Conservation (phyloP, 1,140 invertebrate genomes). For the Meloidogyne chitwoodi region DNA sequence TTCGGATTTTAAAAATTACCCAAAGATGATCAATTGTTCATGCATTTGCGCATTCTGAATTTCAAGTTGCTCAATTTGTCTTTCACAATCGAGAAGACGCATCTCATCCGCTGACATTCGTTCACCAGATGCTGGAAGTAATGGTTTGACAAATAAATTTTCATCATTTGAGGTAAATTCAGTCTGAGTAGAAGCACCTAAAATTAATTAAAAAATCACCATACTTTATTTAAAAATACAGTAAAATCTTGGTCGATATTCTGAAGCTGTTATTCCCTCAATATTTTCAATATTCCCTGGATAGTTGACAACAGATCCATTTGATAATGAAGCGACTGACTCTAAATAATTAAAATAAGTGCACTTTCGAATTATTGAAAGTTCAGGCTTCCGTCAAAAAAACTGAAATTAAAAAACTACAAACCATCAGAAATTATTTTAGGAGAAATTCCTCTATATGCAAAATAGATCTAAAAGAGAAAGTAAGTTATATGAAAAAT, state of each 20-base stretch:
- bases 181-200: constrained; percentile 15
- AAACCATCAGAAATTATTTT: constrained; percentile 14
- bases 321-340: constrained; percentile 9
- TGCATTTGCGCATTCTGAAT: constrained; percentile 19
- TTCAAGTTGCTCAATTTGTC: constrained; percentile 21
- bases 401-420: background rate
- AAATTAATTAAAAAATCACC: background rate
- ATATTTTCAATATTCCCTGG: constrained; percentile 21
- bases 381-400: background rate
- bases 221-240: constrained; percentile 14
- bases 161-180: background rate
- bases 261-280: constrained; percentile 21
- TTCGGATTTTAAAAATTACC: constrained; percentile 12
- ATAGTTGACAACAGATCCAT: constrained; percentile 16
- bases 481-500: background rate
- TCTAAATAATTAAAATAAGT: constrained; percentile 24
- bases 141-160: background rate
- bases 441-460: constrained; percentile 19
- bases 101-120: constrained; percentile 26
- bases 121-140: background rate
- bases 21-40: constrained; percentile 24
- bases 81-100: constrained; percentile 10
- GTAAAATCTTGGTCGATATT: constrained; percentile 18
- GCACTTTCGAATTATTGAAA: background rate
- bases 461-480: constrained; percentile 24